Percentiles rank a stretch among this genome's conserved stretches.
phyloP scores from a whole-genome alignment of 2,888 invertebrate genomes.

The Chymomyza amoena region DNA sequence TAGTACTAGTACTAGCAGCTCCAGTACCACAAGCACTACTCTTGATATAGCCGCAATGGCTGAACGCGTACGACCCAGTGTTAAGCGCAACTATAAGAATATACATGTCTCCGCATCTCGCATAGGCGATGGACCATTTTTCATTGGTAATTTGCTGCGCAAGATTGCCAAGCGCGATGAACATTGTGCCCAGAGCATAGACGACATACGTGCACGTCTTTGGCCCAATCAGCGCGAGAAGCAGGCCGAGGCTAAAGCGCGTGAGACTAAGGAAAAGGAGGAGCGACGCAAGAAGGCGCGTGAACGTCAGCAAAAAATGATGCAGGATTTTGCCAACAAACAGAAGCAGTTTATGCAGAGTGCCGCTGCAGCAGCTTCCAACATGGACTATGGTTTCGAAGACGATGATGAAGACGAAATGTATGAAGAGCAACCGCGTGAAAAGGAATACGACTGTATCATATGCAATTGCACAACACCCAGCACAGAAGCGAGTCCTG shows the following conservation, averaged over 20 bases:
- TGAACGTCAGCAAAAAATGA: conserved; percentile 93
- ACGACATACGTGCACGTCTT: conserved; percentile 85
- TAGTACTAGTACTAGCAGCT: conserved; percentile 7
- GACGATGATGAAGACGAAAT: conserved; percentile 81
- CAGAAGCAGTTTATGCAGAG: conserved; percentile 95
- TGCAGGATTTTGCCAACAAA: conserved; percentile 94
- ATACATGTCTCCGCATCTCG: conserved; percentile 78
- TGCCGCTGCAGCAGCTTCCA: conserved; percentile 81
- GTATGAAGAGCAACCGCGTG: conserved; percentile 81
- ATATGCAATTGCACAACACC: conserved; percentile 95
- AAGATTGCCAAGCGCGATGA: conserved; percentile 86
- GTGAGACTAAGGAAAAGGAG: conserved; percentile 85
- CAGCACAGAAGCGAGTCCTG: conserved; percentile 89
- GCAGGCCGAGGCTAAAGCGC: conserved; percentile 86
- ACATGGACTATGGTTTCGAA: conserved; percentile 78
- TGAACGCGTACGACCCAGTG: conserved; percentile 35
- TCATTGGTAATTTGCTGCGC: conserved; percentile 88
- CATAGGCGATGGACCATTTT: conserved; percentile 91
- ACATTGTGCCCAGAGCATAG: conserved; percentile 84
- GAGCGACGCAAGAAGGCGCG: conserved; percentile 90
- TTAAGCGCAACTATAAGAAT: conserved; percentile 55
- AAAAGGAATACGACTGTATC: conserved; percentile 94
- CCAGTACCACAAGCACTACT: background rate
- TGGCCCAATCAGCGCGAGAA: conserved; percentile 91
- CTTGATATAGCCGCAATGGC: conserved; percentile 45